Conservation (phyloP, 2,888 invertebrate species). For the Lumbricus terrestris region DNA sequence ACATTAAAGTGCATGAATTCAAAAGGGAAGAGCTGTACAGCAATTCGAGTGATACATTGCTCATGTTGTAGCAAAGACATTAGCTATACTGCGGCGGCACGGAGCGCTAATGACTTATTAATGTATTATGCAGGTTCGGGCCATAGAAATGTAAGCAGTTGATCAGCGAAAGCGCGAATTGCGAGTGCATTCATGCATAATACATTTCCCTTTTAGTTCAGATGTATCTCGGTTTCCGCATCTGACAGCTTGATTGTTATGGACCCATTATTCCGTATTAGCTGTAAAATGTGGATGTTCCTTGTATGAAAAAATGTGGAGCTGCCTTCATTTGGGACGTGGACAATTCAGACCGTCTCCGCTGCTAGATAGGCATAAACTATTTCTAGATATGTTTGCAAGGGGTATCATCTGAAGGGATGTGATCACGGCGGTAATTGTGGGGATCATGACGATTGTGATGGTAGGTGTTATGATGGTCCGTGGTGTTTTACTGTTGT, state of each 20-base stretch:
- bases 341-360: neutral
- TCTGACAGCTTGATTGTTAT: conserved; percentile 3
- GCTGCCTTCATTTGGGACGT: neutral
- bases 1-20: neutral
- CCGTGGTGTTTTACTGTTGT: neutral
- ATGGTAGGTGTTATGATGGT: neutral
- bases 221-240: neutral
- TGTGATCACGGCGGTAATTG: neutral
- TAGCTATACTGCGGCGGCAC: neutral
- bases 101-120: neutral
- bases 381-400: neutral
- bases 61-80: neutral
- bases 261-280: neutral
- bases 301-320: neutral
- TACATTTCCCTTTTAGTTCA: neutral
- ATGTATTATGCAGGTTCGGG: neutral
- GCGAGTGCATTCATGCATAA: neutral
- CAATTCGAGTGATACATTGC: neutral
- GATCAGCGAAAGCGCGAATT: neutral
- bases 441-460: neutral
- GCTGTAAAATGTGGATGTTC: neutral
- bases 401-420: neutral
- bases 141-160: neutral
- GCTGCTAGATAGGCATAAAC: neutral
- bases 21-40: neutral